Evolutionary conservation across 1,140 invertebrate species (phyloP), one percentile per base, ranked within the genome.

Genomic region (Drosophila mayri): DNA sequence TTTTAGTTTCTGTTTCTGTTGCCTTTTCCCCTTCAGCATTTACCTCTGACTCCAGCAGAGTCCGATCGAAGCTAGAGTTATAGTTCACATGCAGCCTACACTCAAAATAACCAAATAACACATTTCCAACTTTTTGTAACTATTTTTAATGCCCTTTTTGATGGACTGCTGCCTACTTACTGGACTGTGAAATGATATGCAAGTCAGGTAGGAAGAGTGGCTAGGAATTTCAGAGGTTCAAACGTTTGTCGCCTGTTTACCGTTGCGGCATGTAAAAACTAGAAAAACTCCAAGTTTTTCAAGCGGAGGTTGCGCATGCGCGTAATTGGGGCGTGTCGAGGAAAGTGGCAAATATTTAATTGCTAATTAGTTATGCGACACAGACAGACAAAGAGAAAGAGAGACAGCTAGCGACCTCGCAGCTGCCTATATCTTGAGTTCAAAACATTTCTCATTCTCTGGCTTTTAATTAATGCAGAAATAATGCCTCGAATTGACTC

Each of bases 181-280:
- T 65, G 47, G 66, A 28, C 59, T 68, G 79, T 79, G 76, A 87
- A 88, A 86, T 79, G 32, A 76, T 72, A 87, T 87, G 76, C 79
- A 79, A 75, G 76, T 87, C 83, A 88, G 67, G 64, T 77, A 78
- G 35, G 16, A 20, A 66, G n/a, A 43, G 61, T 16, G 20, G 44
- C 38, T 7, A 62, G 57, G 47, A 52, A 74, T 63, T 44, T 28
- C 20, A 43, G 43, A 59, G 38, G 20, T 44, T 43, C 37, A 35
- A 71, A 73, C 67, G 47, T 76, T 68, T 76, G 63, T 76, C 74
- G 73, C 62, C 50, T 54, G 62, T 72, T 49, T 47, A 55, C 79
- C 41, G 78, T 64, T 68, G 44, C 44, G 60, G 41, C 52, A 47
- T 50, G 47, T 49, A 59, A 55, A 12, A 46, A 32, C 46, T 30